These are phyloP conservation scores for Sepiola atlantica DNA, from an alignment of 2,888 invertebrate genomes.

Conservation along the genomic window DNA sequence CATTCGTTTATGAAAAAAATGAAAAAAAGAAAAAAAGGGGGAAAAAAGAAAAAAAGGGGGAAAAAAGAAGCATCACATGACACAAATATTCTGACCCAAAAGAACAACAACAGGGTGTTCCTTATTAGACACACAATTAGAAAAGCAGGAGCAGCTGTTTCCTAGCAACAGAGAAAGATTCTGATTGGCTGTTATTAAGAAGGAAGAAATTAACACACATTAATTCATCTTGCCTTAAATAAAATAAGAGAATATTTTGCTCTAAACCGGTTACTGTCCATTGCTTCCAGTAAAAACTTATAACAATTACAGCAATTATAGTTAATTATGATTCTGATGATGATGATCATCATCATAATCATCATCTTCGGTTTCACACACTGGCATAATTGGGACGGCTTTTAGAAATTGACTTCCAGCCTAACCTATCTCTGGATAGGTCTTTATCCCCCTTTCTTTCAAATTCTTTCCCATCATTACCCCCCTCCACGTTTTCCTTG, in stretches of 20 bases:
- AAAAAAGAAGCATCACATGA: not conserved
- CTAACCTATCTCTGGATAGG: no score
- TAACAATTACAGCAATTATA: no score
- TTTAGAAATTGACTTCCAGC: no score
- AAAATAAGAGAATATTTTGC: not conserved
- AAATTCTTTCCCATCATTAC: no score
- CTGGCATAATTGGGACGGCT: no score
- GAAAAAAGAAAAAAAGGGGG: not conserved
- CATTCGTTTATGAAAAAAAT: not conserved
- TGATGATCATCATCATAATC: no score
- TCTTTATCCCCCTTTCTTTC: no score
- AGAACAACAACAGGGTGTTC: not conserved
- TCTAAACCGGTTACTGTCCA: not conserved
- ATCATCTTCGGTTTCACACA: no score
- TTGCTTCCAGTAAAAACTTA: no score
- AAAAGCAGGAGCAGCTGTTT: slow-evolving; percentile 11
- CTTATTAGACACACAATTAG: slow-evolving; percentile 32
- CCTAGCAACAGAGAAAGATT: slow-evolving; percentile 32
- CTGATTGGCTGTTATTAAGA: not conserved
- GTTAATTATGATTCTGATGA: no score
- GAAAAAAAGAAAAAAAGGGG: not conserved
- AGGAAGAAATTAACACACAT: slow-evolving; percentile 15
- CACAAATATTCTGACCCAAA: not conserved
- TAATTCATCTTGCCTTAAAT: not conserved
- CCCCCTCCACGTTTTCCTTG: no score